Evolutionary conservation across 2,888 invertebrate species (phyloP).

Genomic region (Glyphotaelius pellucidus): DNA sequence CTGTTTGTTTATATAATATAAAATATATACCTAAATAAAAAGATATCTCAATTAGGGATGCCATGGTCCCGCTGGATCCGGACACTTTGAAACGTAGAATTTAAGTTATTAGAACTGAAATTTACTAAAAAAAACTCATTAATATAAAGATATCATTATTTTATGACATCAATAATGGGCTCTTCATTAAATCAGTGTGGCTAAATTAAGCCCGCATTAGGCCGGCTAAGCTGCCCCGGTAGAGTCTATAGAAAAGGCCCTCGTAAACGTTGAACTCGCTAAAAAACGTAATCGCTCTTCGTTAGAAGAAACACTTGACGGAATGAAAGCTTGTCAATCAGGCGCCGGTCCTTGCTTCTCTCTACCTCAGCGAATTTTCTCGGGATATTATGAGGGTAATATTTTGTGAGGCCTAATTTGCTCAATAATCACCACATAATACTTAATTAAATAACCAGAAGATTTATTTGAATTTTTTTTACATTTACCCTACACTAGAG

Average conservation of each 20-base stretch:
- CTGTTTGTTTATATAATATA: too few relatives aligned
- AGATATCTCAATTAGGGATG: too few relatives aligned
- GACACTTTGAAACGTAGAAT: background rate
- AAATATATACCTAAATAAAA: too few relatives aligned
- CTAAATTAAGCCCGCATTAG: background rate
- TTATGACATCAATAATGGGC: background rate
- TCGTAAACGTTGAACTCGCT: constrained; percentile 4
- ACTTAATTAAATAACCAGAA: background rate
- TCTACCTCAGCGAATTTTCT: background rate
- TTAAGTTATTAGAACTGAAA: background rate
- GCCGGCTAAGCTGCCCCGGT: background rate
- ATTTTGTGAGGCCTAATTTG: constrained; percentile 2
- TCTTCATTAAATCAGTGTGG: constrained; percentile 7
- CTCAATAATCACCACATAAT: background rate
- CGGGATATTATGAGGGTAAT: background rate
- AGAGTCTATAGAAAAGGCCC: background rate
- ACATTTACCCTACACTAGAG: too few relatives aligned
- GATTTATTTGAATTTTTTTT: background rate
- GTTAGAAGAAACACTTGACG: constrained; percentile 43
- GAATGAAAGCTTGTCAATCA: constrained; percentile 38
- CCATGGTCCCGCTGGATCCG: too few relatives aligned
- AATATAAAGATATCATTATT: background rate
- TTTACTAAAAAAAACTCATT: background rate
- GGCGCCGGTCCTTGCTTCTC: background rate
- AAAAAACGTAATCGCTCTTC: constrained; percentile 44